Base-by-base conservation (phyloP, 2,888 invertebrate genomes). In the Camponotus fellah region DNA sequence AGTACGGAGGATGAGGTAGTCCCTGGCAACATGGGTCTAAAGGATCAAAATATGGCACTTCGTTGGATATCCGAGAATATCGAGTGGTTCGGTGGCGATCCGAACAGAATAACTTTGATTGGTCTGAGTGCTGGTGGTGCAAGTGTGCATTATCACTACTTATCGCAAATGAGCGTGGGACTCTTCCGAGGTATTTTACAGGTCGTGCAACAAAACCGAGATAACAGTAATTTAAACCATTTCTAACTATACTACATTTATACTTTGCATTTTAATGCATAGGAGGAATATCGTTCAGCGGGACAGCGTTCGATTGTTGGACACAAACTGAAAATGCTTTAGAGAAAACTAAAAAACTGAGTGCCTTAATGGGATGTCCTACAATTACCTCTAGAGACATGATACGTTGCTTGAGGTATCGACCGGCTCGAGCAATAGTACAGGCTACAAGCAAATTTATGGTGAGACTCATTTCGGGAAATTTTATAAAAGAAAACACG, bases 111-210 rank as follows among this genome's bases (percentile, higher is more conserved):
- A 46, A 97, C 97, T 0, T 93, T 97, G 4, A 94, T 96, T 0
- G 98, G 98, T 3, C 96, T 96, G 92, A 97, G 97, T 4, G 97
- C 97, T 0, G 98, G 98, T 0, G 97, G 96, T 46, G 97, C 97
- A 5, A 97, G 97, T 89, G 97, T 97, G 0, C 97, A 97, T 92
- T 96, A 97, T 86, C 97, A 97, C 87, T 96, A 96, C 88, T 89
- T 97, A 17, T 96, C 97, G 0, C 96, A 96, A 0, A 91, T 96
- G 88, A 96, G 97, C 17, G 95, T 95, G 93, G 97, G 97, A 95
- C 95, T 95, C 46, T 93, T 94, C 87, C 91, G 86, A 69, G 89
- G 94, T 93, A 88, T n/a, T 21, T 17, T 26, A 26, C 26, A 26
- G 26, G 26, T 1, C 2, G 26, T 2, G 14, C 40, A 3, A 2